Evolutionary conservation across 2,888 invertebrate genomes (phyloP), one percentile per base, ranked within the genome.

Genomic region (Macrosoma leucophasiata): DNA sequence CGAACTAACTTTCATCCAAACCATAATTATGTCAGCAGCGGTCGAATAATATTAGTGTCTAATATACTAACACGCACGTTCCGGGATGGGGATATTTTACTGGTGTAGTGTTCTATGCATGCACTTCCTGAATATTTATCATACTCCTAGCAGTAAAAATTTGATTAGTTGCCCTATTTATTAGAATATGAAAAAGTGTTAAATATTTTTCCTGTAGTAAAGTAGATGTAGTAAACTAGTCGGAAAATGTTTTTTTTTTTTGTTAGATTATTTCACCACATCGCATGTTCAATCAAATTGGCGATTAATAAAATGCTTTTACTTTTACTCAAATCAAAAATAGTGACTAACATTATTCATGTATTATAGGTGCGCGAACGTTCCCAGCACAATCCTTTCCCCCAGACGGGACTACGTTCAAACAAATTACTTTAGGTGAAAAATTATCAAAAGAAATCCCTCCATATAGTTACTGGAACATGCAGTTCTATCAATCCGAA

Each of bases 381-480:
- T 94, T 94, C 70, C 95, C 95, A 48, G 93, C 93, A 43, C 90
- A 94, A 71, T 94, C 95, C 50, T 95, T 95, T 67, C 96, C 96
- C 50, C 96, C 95, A 39, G 95, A 96, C 70, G 95, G 95, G 50
- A 95, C 95, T 52, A 95, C 95, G 32, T 96, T 96, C 78, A 91
- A 92, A 57, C 95, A 95, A 86, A 93, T 96, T 60, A 89, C 91
- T 50, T 85, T 96, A 63, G 95, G 96, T 49, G 92, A 95, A 77
- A 91, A 93, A 67, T 86, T 95, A 58, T 92, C 93, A 58, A 92
- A 94, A 79, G 92, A 93, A 84, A 94, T 98, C 66, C 92, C 93
- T 62, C 92, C 97, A 46, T 96, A 96, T 82, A 93, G 96, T 68
- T 97, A 97, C 77, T 97, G 97, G 97, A 96, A 96, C 78, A 94